Conservation (phyloP, 2,888 invertebrate species). For the Stenichneumon culpator region DNA sequence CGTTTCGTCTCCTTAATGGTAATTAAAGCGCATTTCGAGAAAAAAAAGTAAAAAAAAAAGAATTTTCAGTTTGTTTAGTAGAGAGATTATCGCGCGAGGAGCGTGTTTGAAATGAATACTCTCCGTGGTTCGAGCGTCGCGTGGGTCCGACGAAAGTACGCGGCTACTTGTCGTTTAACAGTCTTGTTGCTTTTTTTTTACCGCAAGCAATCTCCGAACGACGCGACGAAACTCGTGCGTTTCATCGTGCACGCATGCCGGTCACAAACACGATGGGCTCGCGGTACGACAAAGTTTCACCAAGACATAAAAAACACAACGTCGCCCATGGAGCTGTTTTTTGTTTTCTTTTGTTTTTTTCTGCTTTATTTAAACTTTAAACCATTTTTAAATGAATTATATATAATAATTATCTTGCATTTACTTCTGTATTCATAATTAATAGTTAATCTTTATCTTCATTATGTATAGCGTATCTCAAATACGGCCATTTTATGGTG, state of each 20-base stretch:
- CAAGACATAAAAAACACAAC: conserved; percentile 77
- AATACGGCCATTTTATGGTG: conserved; percentile 75
- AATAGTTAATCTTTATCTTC: conserved; percentile 81
- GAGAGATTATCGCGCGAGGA: conserved; percentile 48
- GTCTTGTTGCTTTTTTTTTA: conserved; percentile 26
- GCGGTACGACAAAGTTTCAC: conserved; percentile 58
- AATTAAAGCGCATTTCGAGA: conserved; percentile 58
- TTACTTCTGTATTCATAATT: conserved; percentile 80
- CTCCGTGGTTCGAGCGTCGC: conserved; percentile 33
- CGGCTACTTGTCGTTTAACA: conserved; percentile 16
- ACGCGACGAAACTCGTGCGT: conserved; percentile 16
- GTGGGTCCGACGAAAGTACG: conserved; percentile 19
- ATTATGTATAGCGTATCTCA: conserved; percentile 82
- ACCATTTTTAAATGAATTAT: conserved; percentile 81
- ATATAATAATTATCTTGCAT: conserved; percentile 81
- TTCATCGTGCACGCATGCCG: conserved; percentile 32
- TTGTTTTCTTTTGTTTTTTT: conserved; percentile 67
- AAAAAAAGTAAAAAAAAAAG: conserved; percentile 23
- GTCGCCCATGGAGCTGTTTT: conserved; percentile 72
- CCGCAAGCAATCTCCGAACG: conserved; percentile 22
- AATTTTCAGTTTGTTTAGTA: conserved; percentile 22
- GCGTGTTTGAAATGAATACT: conserved; percentile 44
- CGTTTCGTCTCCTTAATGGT: conserved; percentile 50
- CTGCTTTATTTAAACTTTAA: conserved; percentile 81
- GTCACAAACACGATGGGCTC: not conserved